Conservation (phyloP, 2,888 invertebrate genomes). For the Sialis lutaria region DNA sequence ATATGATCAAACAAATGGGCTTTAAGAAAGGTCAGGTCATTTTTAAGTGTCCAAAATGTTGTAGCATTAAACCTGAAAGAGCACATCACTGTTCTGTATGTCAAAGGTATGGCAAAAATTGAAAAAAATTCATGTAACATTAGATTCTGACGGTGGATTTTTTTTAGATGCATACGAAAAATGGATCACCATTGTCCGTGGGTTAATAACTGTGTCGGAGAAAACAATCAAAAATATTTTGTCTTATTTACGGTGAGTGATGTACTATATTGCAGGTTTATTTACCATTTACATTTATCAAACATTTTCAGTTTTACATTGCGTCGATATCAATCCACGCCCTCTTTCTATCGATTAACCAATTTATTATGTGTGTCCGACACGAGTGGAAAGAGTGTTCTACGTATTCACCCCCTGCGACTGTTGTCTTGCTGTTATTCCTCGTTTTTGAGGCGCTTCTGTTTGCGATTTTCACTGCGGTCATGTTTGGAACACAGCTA, state of each 20-base stretch:
- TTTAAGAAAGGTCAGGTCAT: constrained; percentile 82
- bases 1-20: constrained; percentile 87
- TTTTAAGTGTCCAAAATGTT: constrained; percentile 92
- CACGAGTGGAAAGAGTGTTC: constrained; percentile 93
- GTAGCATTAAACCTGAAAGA: constrained; percentile 87
- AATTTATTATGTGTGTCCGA: constrained; percentile 83
- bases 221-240: constrained; percentile 98
- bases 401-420: constrained; percentile 85
- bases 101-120: constrained; percentile 40
- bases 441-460: constrained; percentile 86
- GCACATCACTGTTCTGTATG: constrained; percentile 95
- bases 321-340: constrained; percentile 93
- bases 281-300: background rate
- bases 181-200: constrained; percentile 90
- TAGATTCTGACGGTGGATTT: constrained; percentile 8
- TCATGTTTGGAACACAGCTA: constrained; percentile 93
- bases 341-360: constrained; percentile 76
- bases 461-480: constrained; percentile 93
- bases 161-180: constrained; percentile 52
- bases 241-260: constrained; percentile 85
- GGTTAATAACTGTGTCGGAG: constrained; percentile 99
- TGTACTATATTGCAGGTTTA: constrained; percentile 2
- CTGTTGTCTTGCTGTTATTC: constrained; percentile 80
- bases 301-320: constrained; percentile 75
- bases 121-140: background rate